phyloP scores from a whole-genome alignment of 2,113 vertebrate genomes.

The Choloepus hoffmanni region DNA sequence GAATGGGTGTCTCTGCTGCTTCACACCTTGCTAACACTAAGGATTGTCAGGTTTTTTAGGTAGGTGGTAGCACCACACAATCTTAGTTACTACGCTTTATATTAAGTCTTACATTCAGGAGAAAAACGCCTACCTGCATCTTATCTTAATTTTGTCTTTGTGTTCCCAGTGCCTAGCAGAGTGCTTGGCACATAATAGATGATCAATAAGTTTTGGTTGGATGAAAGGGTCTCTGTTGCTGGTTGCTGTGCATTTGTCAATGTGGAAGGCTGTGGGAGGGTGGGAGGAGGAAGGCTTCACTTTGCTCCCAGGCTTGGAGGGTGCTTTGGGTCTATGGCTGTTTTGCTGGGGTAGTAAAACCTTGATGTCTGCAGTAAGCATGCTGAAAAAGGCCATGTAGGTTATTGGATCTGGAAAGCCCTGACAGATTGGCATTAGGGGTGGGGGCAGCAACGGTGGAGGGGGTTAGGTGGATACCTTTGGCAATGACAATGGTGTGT shows the following conservation, averaged over 20 bases:
- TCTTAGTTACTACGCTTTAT: background rate
- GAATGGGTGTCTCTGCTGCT: background rate
- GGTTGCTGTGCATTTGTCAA: background rate
- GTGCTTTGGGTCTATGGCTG: background rate
- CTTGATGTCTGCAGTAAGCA: background rate
- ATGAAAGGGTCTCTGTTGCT: background rate
- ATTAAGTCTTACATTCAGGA: background rate
- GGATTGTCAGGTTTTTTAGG: background rate
- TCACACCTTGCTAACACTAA: background rate
- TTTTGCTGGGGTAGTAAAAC: background rate
- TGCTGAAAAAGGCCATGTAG: background rate
- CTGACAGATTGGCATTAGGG: background rate
- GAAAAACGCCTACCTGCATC: background rate
- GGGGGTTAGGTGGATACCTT: background rate
- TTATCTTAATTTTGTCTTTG: background rate
- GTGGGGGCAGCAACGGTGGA: background rate
- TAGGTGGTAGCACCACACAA: background rate
- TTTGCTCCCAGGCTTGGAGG: background rate
- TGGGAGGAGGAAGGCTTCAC: background rate
- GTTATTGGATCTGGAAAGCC: background rate
- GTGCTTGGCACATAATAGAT: background rate
- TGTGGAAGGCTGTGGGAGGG: background rate
- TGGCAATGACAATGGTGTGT: background rate
- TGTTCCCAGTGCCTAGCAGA: background rate
- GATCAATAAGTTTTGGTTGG: background rate